Evolutionary conservation across 2,113 vertebrate species (phyloP).

Genomic region (Platycercus adscitus): DNA sequence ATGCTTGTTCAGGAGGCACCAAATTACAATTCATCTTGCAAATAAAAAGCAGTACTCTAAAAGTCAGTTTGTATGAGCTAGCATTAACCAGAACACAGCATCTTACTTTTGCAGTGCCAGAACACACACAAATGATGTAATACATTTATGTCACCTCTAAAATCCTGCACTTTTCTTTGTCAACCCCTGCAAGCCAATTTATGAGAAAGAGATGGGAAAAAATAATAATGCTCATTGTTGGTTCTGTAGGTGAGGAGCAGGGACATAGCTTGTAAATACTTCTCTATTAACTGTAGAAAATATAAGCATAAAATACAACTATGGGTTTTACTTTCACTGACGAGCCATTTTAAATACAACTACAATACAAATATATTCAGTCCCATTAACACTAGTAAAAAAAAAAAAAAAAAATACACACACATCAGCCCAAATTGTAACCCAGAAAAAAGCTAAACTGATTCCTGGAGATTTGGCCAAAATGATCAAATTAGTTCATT

Average conservation of each 20-base stretch:
- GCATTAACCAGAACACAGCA: background rate
- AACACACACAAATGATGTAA: background rate
- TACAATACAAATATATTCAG: background rate
- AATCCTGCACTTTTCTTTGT: background rate
- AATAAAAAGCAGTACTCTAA: background rate
- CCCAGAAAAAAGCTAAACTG: background rate
- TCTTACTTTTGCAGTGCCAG: background rate
- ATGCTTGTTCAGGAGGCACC: background rate
- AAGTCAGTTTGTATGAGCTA: background rate
- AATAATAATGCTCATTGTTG: background rate
- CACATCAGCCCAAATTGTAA: background rate
- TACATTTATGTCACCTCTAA: background rate
- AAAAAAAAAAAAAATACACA: background rate
- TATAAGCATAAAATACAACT: background rate
- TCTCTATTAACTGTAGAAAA: background rate
- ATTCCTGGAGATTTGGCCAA: background rate
- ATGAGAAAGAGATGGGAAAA: background rate
- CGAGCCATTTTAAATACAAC: background rate
- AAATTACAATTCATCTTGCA: background rate
- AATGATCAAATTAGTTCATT: background rate
- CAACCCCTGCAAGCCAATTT: background rate
- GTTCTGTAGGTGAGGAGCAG: background rate
- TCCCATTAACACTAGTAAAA: background rate
- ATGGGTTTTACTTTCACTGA: background rate
- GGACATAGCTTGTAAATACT: background rate